Evolutionary conservation across 2,888 invertebrate genomes (phyloP).

Genomic region (Epinotia ramella): DNA sequence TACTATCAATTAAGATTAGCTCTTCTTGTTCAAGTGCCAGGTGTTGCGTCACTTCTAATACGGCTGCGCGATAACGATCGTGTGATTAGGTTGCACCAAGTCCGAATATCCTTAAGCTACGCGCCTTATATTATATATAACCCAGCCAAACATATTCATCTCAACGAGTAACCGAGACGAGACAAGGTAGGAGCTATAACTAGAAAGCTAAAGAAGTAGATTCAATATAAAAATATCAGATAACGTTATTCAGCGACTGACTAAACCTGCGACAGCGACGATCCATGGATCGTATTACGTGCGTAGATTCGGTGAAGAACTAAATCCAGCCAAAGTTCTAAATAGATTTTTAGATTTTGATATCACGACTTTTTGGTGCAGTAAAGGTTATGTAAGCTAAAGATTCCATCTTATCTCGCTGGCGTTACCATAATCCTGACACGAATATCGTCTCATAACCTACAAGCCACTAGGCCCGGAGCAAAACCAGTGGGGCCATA

Average conservation of each 20-base stretch:
- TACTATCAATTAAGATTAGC: too few relatives aligned
- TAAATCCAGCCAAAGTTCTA: neutral
- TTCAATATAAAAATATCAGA: neutral
- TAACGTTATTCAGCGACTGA: neutral
- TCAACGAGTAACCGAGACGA: too few relatives aligned
- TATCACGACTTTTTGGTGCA: neutral
- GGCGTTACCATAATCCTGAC: constrained; percentile 11
- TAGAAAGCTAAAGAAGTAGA: too few relatives aligned
- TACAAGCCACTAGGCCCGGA: constrained; percentile 7
- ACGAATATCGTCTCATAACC: constrained; percentile 29
- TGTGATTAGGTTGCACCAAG: too few relatives aligned
- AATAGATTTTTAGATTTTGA: neutral
- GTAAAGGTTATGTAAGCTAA: constrained; percentile 2
- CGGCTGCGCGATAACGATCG: too few relatives aligned
- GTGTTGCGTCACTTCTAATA: too few relatives aligned
- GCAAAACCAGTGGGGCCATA: constrained; percentile 31
- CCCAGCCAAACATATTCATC: too few relatives aligned
- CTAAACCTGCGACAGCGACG: neutral
- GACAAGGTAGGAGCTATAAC: too few relatives aligned
- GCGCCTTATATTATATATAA: too few relatives aligned
- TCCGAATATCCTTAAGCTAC: too few relatives aligned
- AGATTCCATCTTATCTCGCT: neutral
- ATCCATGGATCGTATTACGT: neutral
- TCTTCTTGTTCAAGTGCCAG: too few relatives aligned
- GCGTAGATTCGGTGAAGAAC: neutral